Base-by-base conservation (phyloP, 2,888 invertebrate genomes). In the Phortica magna region DNA sequence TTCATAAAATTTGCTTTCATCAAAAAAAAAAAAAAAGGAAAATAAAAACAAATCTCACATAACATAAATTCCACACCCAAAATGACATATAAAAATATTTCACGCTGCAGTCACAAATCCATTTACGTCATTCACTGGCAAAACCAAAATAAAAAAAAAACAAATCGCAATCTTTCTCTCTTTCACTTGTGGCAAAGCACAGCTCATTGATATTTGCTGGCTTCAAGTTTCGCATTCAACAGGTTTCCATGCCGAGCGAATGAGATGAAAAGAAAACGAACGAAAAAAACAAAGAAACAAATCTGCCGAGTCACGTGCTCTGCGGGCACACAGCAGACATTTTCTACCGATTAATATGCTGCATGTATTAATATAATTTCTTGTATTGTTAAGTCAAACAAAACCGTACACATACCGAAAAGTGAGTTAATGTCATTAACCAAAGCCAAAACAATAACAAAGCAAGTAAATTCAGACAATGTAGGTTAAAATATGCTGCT, bases 231-330 rank as follows among this genome's bases (percentile, higher is more conserved):
- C 80, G 78, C 79, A 87, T 79, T 78, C 80, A 82, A 82, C 80
- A 80, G 80, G 82, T 82, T 71, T 71, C 70, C 14, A 31, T 31
- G 64, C 31, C 64, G 41, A 42, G n/a, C 42, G 17, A 57, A 39
- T n/a, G 41, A 71, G 22, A 14, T 19, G 22, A 59, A 17, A 9
- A 53, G 7, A 53, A 14, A 59, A 42, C 42, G 43, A 19, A 42
- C 59, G n/a, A n/a, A n/a, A 39, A 59, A 73, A 61, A 55, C 10
- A 41, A 57, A 14, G n/a, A 59, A 42, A n/a, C 17, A 61, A 42
- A 59, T n/a, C 14, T 71, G 79, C 76, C 84, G 77, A 85, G 82
- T 85, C 88, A 85, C 85, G 85, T 87, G 85, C 88, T 81, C 48
- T 71, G 61, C 41, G 75, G 78, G 67, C 75, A 76, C 75, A 76